Evolutionary conservation across 2,113 vertebrate species (phyloP).

Genomic region (Plotosus lineatus): DNA sequence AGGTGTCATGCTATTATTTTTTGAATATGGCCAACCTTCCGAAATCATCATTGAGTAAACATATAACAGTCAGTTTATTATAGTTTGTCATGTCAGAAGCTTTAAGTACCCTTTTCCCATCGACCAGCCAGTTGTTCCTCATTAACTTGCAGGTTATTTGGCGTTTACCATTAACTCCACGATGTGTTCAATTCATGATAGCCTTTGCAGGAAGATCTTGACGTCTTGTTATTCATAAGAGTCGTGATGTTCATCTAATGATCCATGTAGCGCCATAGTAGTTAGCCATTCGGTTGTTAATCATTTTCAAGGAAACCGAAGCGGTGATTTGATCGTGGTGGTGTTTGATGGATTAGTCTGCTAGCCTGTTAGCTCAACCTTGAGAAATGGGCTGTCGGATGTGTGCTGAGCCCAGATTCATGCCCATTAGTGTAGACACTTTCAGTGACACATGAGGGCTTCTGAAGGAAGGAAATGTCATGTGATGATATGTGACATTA

Average conservation of each 20-base stretch:
- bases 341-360: constrained; percentile 39
- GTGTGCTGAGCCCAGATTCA: neutral
- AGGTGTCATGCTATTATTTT: neutral
- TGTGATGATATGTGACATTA: constrained; percentile 27
- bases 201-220: neutral
- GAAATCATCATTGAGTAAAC: neutral
- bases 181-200: neutral
- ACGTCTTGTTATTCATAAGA: neutral
- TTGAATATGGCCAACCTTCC: neutral
- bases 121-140: neutral
- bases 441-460: constrained; percentile 32
- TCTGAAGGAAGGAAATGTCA: constrained; percentile 25
- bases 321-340: constrained; percentile 2
- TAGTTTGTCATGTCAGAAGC: neutral
- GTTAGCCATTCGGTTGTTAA: neutral
- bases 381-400: constrained; percentile 40
- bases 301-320: constrained; percentile 2
- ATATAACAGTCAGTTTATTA: neutral
- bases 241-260: neutral
- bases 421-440: constrained; percentile 8
- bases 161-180: neutral
- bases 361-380: constrained; percentile 5
- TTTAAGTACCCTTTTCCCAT: neutral
- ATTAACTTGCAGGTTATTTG: neutral
- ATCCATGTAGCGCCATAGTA: neutral